Percentiles rank a stretch among this genome's conserved stretches.
phyloP scores from a whole-genome alignment of 2,797 vertebrate genomes.

The Gobionotothen gibberifrons region DNA sequence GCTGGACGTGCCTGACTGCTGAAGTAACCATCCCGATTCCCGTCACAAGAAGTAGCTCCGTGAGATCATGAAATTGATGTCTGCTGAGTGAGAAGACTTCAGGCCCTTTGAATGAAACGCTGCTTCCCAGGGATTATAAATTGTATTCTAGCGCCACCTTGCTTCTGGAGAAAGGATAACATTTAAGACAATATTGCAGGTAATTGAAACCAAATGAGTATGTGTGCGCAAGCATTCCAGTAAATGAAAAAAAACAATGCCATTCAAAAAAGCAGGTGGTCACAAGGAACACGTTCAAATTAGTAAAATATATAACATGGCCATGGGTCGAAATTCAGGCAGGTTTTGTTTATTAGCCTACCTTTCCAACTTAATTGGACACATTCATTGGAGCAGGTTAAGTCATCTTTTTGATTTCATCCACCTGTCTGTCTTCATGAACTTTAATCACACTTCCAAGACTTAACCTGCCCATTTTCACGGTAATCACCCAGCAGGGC shows the following conservation, averaged over 20 bases:
- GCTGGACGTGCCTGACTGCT: slow-evolving; percentile 4
- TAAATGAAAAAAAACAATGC: slow-evolving; percentile 30
- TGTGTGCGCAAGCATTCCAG: slow-evolving; percentile 24
- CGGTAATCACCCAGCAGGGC: not conserved
- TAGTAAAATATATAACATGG: not conserved
- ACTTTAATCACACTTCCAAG: slow-evolving; percentile 17
- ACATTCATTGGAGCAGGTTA: not conserved
- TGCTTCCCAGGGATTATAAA: slow-evolving; percentile 23
- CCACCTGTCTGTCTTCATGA: slow-evolving; percentile 16
- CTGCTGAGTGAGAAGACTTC: slow-evolving; percentile 28
- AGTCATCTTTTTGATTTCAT: not conserved
- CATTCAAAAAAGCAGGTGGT: slow-evolving; percentile 36
- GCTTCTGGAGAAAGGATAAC: slow-evolving; percentile 15
- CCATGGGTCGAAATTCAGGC: not conserved
- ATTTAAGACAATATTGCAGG: slow-evolving; percentile 23
- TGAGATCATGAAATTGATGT: slow-evolving; percentile 23
- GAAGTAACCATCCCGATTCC: not conserved
- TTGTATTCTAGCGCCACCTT: slow-evolving; percentile 75
- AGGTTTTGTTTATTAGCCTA: slow-evolving; percentile 13
- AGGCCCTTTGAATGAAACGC: slow-evolving; percentile 13
- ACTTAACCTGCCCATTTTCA: not conserved
- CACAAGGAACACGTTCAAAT: not conserved
- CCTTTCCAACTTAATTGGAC: not conserved
- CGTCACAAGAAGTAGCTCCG: slow-evolving; percentile 6
- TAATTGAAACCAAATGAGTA: slow-evolving; percentile 58